Conservation (phyloP, 2,113 vertebrate species). For the Heptranchias perlo region DNA sequence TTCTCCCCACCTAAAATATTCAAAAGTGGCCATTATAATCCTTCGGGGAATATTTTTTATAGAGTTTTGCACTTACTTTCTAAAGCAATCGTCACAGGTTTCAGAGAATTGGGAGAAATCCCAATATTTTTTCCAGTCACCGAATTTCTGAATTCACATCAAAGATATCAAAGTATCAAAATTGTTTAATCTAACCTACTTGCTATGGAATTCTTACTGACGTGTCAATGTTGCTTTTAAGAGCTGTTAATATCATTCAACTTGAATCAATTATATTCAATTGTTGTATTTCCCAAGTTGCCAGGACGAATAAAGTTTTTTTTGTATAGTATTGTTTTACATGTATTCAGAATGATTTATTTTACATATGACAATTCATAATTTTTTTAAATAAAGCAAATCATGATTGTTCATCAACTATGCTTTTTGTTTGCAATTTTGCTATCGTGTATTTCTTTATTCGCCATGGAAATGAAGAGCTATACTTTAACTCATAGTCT, state of each 20-base stretch:
- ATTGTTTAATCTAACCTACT: neutral
- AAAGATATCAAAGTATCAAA: neutral
- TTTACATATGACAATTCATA: conserved; percentile 11
- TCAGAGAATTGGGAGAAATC: neutral
- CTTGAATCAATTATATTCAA: conserved; percentile 27
- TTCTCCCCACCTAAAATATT: neutral
- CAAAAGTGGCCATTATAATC: neutral
- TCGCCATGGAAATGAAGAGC: neutral
- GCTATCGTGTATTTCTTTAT: neutral
- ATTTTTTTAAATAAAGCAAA: conserved; percentile 35
- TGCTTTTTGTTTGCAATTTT: neutral
- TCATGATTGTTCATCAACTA: neutral
- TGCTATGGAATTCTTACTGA: neutral
- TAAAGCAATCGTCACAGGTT: neutral
- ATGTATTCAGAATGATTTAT: conserved; percentile 37
- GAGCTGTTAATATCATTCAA: conserved; percentile 37
- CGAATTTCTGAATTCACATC: neutral
- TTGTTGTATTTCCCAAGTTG: conserved; percentile 10
- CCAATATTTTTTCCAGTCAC: neutral
- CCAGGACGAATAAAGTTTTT: neutral
- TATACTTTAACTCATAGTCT: neutral
- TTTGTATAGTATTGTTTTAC: conserved; percentile 23
- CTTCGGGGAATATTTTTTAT: neutral
- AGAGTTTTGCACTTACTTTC: neutral
- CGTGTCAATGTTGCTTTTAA: neutral